A percentile compares a stretch with the other conserved stretches of the same genome.
phyloP scores from a whole-genome alignment of 2,113 vertebrate genomes.

The Ameiurus melas region DNA sequence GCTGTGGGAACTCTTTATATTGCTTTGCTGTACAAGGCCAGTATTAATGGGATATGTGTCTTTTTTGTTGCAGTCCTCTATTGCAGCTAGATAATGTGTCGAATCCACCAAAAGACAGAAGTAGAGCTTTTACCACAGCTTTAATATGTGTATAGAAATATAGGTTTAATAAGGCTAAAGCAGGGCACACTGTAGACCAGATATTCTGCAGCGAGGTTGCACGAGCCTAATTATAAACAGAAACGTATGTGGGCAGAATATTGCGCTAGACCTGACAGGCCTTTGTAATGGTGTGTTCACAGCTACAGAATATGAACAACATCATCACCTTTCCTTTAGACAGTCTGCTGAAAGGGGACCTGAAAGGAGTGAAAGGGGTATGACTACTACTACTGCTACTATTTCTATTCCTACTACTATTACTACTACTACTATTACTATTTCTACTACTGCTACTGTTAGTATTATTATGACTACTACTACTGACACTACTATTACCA shows the following conservation, averaged over 20 bases:
- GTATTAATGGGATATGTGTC: not conserved
- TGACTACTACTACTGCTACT: conserved; percentile 28
- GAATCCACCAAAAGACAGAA: not conserved
- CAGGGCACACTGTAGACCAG: not conserved
- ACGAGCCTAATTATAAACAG: not conserved
- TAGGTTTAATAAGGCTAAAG: not conserved
- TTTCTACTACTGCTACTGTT: not conserved
- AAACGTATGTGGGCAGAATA: not conserved
- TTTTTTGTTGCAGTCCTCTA: not conserved
- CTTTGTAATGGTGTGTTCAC: conserved; percentile 55
- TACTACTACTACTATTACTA: not conserved
- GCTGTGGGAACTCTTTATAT: conserved; percentile 3
- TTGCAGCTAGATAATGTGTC: not conserved
- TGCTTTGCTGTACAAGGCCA: conserved; percentile 12
- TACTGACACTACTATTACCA: too few relatives aligned
- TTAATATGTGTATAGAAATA: not conserved
- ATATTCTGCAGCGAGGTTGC: not conserved
- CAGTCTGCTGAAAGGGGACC: conserved; percentile 93
- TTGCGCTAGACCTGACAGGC: not conserved
- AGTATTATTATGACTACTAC: too few relatives aligned
- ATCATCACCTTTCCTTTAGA: conserved; percentile 97
- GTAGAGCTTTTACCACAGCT: not conserved
- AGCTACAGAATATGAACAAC: conserved; percentile 99
- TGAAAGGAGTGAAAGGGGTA: conserved; percentile 97
- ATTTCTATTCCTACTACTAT: not conserved